A percentile compares a stretch with the other conserved stretches of the same genome.
Evolutionary conservation across 92 coral and sea anemone genomes (phyloP).

Genomic region (Pocillopora grandis): DNA sequence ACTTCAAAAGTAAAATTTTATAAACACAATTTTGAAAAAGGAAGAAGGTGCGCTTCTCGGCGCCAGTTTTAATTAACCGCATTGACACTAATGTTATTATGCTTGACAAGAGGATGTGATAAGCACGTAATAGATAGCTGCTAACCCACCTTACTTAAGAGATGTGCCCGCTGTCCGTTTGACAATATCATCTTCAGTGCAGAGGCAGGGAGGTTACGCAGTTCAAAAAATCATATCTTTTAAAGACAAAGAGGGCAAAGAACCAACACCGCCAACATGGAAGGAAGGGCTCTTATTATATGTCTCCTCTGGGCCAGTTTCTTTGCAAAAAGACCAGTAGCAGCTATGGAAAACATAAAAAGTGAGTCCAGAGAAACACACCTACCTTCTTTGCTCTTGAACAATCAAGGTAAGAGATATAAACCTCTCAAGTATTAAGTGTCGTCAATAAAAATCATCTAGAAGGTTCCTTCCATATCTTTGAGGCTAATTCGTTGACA

Average conservation of each 20-base stretch:
- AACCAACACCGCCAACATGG: neutral
- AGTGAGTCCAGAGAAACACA: neutral
- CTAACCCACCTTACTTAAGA: constrained; percentile 1
- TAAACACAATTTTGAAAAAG: no score
- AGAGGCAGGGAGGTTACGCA: neutral
- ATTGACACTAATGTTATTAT: neutral
- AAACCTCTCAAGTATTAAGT: neutral
- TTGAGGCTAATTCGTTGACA: no score
- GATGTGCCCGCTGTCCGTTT: neutral
- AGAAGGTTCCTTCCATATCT: no score
- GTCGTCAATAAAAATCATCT: no score
- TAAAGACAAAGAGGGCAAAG: neutral
- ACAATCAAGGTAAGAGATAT: neutral
- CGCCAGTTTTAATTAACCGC: constrained; percentile 5
- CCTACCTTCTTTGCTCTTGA: neutral
- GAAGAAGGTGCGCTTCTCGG: neutral
- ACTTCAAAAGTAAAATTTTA: no score
- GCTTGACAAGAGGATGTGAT: neutral
- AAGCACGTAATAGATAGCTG: constrained; percentile 8
- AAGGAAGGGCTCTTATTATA: neutral
- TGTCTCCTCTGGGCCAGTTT: neutral
- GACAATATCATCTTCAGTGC: neutral
- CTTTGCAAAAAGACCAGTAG: neutral
- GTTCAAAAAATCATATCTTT: neutral
- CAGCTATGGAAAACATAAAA: neutral